Evolutionary conservation across 2,797 vertebrate species (phyloP), one percentile per base, ranked within the genome.

Genomic region (Spinibarbus caldwelli): DNA sequence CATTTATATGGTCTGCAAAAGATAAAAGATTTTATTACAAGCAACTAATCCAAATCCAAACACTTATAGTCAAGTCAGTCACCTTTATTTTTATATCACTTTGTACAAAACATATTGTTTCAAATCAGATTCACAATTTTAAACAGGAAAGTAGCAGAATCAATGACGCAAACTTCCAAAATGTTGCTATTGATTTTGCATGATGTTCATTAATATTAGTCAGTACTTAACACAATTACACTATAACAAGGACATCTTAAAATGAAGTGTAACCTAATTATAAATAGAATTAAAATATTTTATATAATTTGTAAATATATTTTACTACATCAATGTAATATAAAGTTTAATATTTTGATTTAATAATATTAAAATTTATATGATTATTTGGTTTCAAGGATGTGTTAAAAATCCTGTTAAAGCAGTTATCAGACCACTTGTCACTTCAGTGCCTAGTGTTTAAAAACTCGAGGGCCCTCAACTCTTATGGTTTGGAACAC

Each of bases 381-480:
- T 62, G n/a, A n/a, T n/a, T n/a, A n/a, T n/a, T n/a, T 76, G 5
- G 29, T 57, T 38, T 45, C 36, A 76, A 85, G 9, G 34, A 81
- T 68, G 73, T 68, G 71, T 36, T 68, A 10, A 76, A 34, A 73
- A 67, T 49, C 68, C 43, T 67, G 82, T 83, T 79, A 80, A 71
- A 76, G 68, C 84, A 29, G 19, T 84, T 79, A 62, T 36, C n/a
- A 80, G 76, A 80, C 78, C 75, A 72, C 79, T 86, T 86, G 82
- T 88, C 76, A 83, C 70, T 79, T 84, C 10, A 47, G 85, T 21
- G 14, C 49, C 26, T 38, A 49, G 38, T 62, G 83, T 78, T 86
- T 76, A 82, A 86, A 87, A 83, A 84, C 47, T 73, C 0, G 14
- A 86, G 70, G 75, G 64, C 52, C 68, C 83, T 81, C 71, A 80